A percentile compares a stretch with the other conserved stretches of the same genome.
Conservation (phyloP, 1,140 invertebrate species). For the Spodoptera litura region DNA sequence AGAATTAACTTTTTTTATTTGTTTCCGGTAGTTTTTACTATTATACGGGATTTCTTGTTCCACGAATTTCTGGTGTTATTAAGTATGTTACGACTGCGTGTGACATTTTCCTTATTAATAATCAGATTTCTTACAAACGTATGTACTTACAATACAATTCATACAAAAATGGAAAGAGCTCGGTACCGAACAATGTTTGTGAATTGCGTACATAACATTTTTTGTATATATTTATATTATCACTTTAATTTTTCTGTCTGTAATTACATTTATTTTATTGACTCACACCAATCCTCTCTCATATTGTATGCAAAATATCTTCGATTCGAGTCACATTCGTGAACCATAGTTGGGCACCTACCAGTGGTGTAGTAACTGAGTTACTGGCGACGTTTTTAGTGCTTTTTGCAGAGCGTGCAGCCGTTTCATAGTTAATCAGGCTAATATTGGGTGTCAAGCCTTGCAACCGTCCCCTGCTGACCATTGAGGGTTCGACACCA, state of each 20-base stretch:
- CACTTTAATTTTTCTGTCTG: too few species aligned
- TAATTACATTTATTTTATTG: too few species aligned
- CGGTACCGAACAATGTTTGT: background rate
- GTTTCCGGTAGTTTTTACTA: slow-evolving; percentile 2
- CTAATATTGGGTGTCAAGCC: slow-evolving; percentile 70
- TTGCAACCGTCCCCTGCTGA: background rate
- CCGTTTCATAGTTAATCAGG: slow-evolving; percentile 72
- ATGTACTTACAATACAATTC: background rate
- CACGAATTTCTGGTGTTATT: background rate
- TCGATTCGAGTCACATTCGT: slow-evolving; percentile 38
- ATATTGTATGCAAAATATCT: slow-evolving; percentile 11
- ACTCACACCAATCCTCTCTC: too few species aligned
- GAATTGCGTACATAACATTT: too few species aligned
- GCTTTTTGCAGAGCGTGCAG: slow-evolving; percentile 73
- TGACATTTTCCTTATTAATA: slow-evolving; percentile 20
- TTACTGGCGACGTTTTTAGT: slow-evolving; percentile 80
- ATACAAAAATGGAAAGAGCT: background rate
- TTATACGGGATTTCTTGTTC: background rate
- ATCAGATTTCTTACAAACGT: background rate
- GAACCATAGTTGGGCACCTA: slow-evolving; percentile 57
- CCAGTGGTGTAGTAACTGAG: slow-evolving; percentile 68
- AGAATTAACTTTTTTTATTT: slow-evolving; percentile 14
- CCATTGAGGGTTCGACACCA: background rate
- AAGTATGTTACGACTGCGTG: background rate
- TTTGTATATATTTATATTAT: too few species aligned